Conservation (phyloP, 1,140 invertebrate genomes). For the Wiebesia pumilae region DNA sequence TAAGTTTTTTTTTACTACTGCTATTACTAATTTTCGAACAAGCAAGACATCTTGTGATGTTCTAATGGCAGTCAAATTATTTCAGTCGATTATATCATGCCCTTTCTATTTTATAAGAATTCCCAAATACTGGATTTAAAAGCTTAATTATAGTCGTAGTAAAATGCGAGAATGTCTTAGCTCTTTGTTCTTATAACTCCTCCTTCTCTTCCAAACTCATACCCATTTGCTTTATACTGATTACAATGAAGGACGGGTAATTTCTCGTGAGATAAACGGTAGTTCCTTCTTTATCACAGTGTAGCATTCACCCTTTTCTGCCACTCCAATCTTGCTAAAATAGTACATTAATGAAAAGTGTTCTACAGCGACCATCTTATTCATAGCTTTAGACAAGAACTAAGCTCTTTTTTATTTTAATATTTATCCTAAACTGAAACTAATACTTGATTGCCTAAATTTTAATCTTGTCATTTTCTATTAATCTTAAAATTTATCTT, state of each 20-base stretch:
- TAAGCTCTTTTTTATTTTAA: not conserved
- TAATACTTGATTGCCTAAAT: no score
- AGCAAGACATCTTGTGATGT: not conserved
- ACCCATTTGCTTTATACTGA: not conserved
- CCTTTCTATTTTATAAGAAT: not conserved
- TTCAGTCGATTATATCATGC: not conserved
- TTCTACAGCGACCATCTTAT: not conserved
- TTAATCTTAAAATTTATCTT: no score
- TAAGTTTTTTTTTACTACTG: not conserved
- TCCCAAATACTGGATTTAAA: not conserved
- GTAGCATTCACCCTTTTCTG: not conserved
- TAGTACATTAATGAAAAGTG: not conserved
- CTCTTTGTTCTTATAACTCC: not conserved
- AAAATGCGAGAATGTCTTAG: not conserved
- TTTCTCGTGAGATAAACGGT: slow-evolving; percentile 3
- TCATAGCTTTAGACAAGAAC: not conserved
- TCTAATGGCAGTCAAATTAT: not conserved
- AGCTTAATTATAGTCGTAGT: not conserved
- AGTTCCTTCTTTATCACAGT: not conserved
- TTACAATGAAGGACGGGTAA: not conserved
- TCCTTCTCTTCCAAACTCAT: not conserved
- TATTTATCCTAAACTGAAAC: not conserved
- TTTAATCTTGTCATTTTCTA: no score
- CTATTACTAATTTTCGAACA: not conserved
- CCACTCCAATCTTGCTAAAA: not conserved